Evolutionary conservation across 2,797 vertebrate species (phyloP).

Genomic region (Enteromius unitaeniatus): DNA sequence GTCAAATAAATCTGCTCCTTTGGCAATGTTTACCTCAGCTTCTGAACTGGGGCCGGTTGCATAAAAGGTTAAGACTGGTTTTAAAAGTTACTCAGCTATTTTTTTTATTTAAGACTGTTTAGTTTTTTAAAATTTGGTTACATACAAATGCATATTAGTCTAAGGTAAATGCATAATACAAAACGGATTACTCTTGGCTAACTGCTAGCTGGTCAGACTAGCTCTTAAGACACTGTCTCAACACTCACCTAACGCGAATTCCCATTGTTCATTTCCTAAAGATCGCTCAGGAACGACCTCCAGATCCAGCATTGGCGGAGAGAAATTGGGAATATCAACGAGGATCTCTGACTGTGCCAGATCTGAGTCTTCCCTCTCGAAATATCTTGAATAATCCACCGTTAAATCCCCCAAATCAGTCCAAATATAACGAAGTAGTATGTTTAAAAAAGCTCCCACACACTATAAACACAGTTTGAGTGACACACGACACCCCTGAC

Average conservation of each 20-base stretch:
- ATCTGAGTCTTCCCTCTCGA: conserved; percentile 63
- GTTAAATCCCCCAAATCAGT: conserved; percentile 22
- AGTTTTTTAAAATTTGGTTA: too few relatives aligned
- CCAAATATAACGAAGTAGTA: conserved; percentile 18
- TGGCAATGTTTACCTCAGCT: background rate
- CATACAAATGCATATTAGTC: too few relatives aligned
- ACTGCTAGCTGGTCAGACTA: too few relatives aligned
- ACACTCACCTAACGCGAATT: conserved; percentile 91
- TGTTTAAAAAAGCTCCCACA: conserved; percentile 1
- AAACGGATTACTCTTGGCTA: too few relatives aligned
- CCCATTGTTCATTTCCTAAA: conserved; percentile 99
- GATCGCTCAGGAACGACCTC: conserved; percentile 99
- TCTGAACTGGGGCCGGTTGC: background rate
- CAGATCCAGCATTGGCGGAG: conserved; percentile 97
- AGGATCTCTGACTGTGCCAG: conserved; percentile 69
- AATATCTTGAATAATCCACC: conserved; percentile 39
- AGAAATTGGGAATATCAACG: conserved; percentile 61
- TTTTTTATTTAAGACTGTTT: too few relatives aligned
- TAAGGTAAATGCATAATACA: too few relatives aligned
- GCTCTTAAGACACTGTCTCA: too few relatives aligned
- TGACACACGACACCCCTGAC: conserved; percentile 8
- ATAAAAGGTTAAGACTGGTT: too few relatives aligned
- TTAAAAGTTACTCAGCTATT: too few relatives aligned
- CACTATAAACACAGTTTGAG: conserved; percentile 23
- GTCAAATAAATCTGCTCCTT: background rate